A percentile compares a stretch with the other conserved stretches of the same genome.
These are phyloP conservation scores for Zeuzera pyrina DNA, from an alignment of 2,888 invertebrate species.

Conservation along the genomic window DNA sequence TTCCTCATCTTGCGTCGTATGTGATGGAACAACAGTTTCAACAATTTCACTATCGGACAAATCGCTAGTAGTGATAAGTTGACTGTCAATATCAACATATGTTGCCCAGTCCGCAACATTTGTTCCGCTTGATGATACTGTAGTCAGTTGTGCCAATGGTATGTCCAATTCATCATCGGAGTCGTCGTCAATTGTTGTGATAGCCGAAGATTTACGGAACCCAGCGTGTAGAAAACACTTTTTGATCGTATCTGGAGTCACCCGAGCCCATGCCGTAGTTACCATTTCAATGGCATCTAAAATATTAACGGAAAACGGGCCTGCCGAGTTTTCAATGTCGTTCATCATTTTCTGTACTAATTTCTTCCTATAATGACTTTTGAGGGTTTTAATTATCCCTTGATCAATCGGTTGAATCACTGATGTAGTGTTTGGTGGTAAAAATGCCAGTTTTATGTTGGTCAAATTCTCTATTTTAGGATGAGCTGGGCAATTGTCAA, in stretches of 20 bases:
- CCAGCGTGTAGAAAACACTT: slow-evolving; percentile 10
- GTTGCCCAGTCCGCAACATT: slow-evolving; percentile 8
- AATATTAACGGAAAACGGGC: slow-evolving; percentile 10
- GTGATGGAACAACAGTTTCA: slow-evolving; percentile 8
- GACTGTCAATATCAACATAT: no score
- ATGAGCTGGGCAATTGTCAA: slow-evolving; percentile 1
- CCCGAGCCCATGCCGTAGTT: slow-evolving; percentile 10
- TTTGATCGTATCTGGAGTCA: slow-evolving; percentile 12
- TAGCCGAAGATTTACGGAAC: no score
- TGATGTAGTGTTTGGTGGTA: slow-evolving; percentile 7
- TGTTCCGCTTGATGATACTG: slow-evolving; percentile 8
- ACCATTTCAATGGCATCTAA: slow-evolving; percentile 10
- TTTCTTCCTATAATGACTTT: slow-evolving; percentile 7
- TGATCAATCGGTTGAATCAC: slow-evolving; percentile 9
- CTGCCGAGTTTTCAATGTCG: slow-evolving; percentile 3
- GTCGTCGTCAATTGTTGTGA: no score
- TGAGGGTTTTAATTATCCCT: no score
- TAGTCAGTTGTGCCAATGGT: slow-evolving; percentile 5
- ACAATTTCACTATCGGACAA: slow-evolving; percentile 7
- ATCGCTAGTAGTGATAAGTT: slow-evolving; percentile 8
- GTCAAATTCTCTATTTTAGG: neutral
- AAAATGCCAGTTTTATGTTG: slow-evolving; percentile 1
- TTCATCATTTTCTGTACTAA: slow-evolving; percentile 7
- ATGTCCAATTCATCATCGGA: no score
- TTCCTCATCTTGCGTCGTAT: slow-evolving; percentile 6